Conservation (phyloP, 2,113 vertebrate genomes). For the Caranx ignobilis region DNA sequence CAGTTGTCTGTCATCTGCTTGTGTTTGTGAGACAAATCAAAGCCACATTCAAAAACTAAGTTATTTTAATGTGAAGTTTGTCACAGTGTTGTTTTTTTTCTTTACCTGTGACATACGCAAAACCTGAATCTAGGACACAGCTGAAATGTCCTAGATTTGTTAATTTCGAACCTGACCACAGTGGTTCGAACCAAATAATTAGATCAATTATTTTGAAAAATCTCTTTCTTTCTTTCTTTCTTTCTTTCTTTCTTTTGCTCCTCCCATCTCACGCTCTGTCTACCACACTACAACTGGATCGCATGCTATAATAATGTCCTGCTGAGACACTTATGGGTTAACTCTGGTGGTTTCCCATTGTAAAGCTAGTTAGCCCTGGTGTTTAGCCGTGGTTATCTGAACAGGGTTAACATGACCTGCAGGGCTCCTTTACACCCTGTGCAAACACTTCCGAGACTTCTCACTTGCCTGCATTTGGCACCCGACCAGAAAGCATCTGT, state of each 20-base stretch:
- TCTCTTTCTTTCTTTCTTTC: background rate
- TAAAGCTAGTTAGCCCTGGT: slow-evolving; percentile 55
- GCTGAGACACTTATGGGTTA: slow-evolving; percentile 31
- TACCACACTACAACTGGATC: background rate
- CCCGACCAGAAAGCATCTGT: slow-evolving; percentile 79
- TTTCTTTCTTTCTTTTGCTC: background rate
- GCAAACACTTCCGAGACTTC: slow-evolving; percentile 79
- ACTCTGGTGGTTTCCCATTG: slow-evolving; percentile 43
- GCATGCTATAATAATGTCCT: slow-evolving; percentile 3
- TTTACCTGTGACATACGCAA: too few species aligned
- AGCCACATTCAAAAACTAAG: background rate
- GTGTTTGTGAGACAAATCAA: background rate
- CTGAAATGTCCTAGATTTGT: background rate
- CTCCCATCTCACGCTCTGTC: background rate
- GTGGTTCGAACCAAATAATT: background rate
- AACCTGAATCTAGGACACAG: background rate
- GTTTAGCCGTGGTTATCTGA: slow-evolving; percentile 77
- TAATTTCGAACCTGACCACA: too few species aligned
- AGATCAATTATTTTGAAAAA: background rate
- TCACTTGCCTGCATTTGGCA: slow-evolving; percentile 79
- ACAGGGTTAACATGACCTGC: slow-evolving; percentile 75
- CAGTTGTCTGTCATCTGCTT: background rate
- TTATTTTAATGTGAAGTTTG: background rate
- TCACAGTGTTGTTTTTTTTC: too few species aligned
- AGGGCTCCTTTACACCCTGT: slow-evolving; percentile 73